Conservation (phyloP, 2,113 vertebrate species). For the Oryctolagus cuniculus region DNA sequence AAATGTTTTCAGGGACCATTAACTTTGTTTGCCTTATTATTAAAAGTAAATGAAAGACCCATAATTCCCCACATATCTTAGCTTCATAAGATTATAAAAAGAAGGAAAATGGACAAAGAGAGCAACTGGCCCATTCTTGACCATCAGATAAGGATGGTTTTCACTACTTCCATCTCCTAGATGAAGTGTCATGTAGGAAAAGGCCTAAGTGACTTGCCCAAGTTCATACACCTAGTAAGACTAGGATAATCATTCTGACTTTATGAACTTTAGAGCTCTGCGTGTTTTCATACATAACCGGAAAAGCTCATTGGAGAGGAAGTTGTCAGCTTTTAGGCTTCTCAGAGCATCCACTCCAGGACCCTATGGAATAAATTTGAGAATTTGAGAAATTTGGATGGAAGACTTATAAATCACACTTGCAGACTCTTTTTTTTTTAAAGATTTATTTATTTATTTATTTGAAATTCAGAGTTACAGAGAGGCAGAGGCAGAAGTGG, state of each 20-base stretch:
- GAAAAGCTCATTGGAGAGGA: not conserved
- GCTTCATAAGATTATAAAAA: not conserved
- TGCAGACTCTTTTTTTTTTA: not conserved
- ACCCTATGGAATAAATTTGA: not conserved
- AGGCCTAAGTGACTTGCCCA: not conserved
- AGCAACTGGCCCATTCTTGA: not conserved
- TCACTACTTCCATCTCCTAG: not conserved
- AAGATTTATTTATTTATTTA: no score
- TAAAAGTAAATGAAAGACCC: not conserved
- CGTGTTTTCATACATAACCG: not conserved
- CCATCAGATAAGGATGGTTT: not conserved
- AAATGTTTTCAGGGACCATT: not conserved
- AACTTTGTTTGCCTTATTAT: not conserved
- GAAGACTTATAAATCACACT: not conserved
- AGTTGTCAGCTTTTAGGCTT: not conserved
- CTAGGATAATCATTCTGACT: not conserved
- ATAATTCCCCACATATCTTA: not conserved
- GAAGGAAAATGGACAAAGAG: not conserved
- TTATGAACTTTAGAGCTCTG: not conserved
- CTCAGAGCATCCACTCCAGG: not conserved
- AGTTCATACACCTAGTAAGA: not conserved
- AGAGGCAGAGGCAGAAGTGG: no score
- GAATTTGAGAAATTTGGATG: not conserved
- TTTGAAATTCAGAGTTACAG: no score
- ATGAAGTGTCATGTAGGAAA: not conserved